These are phyloP conservation scores for Trichonephila inaurata DNA, from an alignment of 1,140 invertebrate genomes.

Conservation along the genomic window DNA sequence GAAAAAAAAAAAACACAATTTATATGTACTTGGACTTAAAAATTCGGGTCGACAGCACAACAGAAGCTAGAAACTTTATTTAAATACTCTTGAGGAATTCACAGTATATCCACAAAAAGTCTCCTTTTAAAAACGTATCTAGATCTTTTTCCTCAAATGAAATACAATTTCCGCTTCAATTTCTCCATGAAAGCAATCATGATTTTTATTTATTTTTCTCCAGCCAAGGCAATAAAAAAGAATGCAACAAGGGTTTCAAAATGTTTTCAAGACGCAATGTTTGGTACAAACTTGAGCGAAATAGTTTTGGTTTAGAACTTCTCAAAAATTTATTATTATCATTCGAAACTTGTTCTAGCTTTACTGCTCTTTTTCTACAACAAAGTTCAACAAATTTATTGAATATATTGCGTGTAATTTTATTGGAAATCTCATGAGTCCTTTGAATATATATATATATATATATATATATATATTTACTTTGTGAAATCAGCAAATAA, in stretches of 20 bases:
- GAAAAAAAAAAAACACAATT: not conserved
- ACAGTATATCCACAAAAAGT: not conserved
- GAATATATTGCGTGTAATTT: not conserved
- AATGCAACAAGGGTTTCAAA: not conserved
- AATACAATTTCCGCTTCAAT: constrained; percentile 36
- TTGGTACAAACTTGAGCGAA: not conserved
- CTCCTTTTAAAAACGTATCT: not conserved
- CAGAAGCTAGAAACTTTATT: not conserved
- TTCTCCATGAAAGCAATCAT: constrained; percentile 22
- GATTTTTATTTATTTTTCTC: constrained; percentile 7
- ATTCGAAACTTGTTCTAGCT: not conserved
- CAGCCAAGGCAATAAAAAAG: not conserved
- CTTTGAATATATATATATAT: no score
- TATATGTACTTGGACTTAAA: not conserved
- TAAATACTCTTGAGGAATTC: not conserved
- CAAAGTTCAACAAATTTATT: not conserved
- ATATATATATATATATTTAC: no score
- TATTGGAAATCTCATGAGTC: no score
- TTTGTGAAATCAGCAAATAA: no score
- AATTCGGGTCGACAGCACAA: not conserved
- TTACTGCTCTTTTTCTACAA: not conserved
- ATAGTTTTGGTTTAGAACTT: not conserved
- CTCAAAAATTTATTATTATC: not conserved
- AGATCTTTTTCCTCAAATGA: not conserved
- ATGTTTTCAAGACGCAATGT: not conserved